Base-by-base conservation (phyloP, 2,797 vertebrate genomes). In the Amniataba percoides region DNA sequence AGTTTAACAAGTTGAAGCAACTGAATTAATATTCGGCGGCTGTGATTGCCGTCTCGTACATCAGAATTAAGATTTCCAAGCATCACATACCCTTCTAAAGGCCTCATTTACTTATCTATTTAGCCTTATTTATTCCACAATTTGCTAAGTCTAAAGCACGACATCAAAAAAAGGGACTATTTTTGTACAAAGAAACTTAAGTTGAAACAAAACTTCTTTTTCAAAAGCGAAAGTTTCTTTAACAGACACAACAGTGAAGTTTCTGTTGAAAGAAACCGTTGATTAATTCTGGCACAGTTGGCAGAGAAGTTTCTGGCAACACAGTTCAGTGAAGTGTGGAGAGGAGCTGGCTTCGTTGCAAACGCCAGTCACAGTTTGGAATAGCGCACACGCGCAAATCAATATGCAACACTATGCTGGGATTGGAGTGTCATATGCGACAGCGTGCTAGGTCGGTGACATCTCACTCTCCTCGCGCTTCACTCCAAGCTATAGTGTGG, bases 211-310 rank as follows among this genome's bases (percentile, higher is more conserved):
- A 78, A 74, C 45, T 86, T 75, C 3, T 56, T 19, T 79, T 74
- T 81, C 45, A 84, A 86, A 88, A 60, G 58, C 60, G 82, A 91
- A 92, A 80, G 88, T 89, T 84, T 43, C 74, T 36, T 43, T 21
- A 75, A 72, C 74, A 82, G 53, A 78, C 71, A 84, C 63, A 78
- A 74, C 63, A 62, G 71, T 66, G 71, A 82, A 82, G 81, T 89
- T 89, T 71, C 69, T 60, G 78, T 82, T 84, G 67, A 90, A 87
- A 75, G 77, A 74, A 87, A 62, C 55, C 43, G 62, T 81, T 88
- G 89, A 93, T 92, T 91, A 89, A 93, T 90, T 92, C 89, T 91
- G 88, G 82, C 91, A 87, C 83, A 87, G 85, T 89, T 90, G 89
- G 82, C 81, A 83, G 79, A 79, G 83, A 91, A 89, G 77, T 92